Evolutionary conservation across 2,888 invertebrate genomes (phyloP).

Genomic region (Nineta flava): DNA sequence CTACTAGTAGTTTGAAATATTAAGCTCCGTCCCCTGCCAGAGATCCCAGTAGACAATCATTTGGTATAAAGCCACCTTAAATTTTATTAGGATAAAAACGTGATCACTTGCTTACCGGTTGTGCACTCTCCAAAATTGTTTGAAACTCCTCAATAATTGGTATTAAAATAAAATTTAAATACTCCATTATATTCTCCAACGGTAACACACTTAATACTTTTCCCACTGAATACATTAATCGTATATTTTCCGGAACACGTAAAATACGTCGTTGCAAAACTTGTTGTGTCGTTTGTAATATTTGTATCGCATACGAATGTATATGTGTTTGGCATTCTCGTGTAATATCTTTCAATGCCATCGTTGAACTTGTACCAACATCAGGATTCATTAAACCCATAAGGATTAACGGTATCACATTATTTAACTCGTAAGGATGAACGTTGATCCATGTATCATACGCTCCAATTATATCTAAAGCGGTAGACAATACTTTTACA

Average conservation of each 20-base stretch:
- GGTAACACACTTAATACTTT: conserved; percentile 52
- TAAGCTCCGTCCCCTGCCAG: too few species aligned
- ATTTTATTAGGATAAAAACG: too few species aligned
- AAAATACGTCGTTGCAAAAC: conserved; percentile 34
- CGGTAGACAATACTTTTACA: conserved; percentile 48
- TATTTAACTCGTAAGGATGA: conserved; percentile 48
- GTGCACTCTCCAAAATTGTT: conserved; percentile 28
- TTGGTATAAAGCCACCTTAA: too few species aligned
- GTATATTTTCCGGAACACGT: conserved; percentile 48
- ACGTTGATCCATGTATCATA: conserved; percentile 75
- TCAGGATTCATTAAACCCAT: conserved; percentile 46
- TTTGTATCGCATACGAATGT: conserved; percentile 56
- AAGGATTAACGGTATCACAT: conserved; percentile 50
- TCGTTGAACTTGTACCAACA: conserved; percentile 64
- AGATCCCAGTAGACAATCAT: too few species aligned
- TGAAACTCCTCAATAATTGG: conserved; percentile 48
- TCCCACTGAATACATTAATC: conserved; percentile 63
- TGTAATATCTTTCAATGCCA: conserved; percentile 78
- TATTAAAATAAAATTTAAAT: conserved; percentile 51
- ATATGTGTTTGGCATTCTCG: conserved; percentile 64
- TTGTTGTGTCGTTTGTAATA: conserved; percentile 54
- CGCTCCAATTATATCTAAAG: conserved; percentile 62
- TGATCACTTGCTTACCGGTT: conserved; percentile 27
- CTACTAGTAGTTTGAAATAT: too few species aligned
- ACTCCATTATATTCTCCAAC: conserved; percentile 43